These are phyloP conservation scores for Salmo trutta DNA, from an alignment of 2,797 vertebrate genomes.

Conservation along the genomic window DNA sequence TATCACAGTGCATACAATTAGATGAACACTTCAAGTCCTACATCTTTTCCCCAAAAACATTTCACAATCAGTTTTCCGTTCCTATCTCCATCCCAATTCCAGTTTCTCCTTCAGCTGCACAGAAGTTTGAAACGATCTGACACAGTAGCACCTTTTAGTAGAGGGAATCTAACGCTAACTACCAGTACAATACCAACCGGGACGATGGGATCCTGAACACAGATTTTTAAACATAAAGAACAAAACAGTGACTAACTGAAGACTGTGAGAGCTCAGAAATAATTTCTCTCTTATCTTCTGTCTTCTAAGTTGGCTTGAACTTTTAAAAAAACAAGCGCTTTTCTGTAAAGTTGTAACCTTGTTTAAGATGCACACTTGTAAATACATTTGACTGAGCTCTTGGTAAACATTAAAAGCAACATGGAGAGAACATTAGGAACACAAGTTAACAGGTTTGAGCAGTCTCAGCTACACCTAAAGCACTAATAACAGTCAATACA, in stretches of 20 bases:
- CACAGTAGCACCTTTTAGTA: slow-evolving; percentile 74
- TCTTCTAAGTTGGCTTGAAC: slow-evolving; percentile 17
- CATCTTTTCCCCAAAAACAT: slow-evolving; percentile 56
- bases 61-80: slow-evolving; percentile 61
- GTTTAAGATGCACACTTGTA: slow-evolving; percentile 60
- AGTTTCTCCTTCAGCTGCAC: slow-evolving; percentile 74
- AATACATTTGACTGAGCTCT: slow-evolving; percentile 51
- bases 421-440: slow-evolving; percentile 51
- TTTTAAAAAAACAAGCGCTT: slow-evolving; percentile 5
- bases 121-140: slow-evolving; percentile 69
- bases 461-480: slow-evolving; percentile 10
- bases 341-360: slow-evolving; percentile 38
- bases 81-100: slow-evolving; percentile 50
- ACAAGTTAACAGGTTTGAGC: slow-evolving; percentile 50
- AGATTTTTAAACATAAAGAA: slow-evolving; percentile 45
- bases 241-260: slow-evolving; percentile 55
- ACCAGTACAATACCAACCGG: slow-evolving; percentile 29
- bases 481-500: slow-evolving; percentile 7
- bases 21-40: slow-evolving; percentile 44
- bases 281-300: slow-evolving; percentile 8
- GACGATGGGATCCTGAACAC: slow-evolving; percentile 39
- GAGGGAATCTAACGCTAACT: slow-evolving; percentile 43
- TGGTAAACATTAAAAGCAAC: slow-evolving; percentile 66
- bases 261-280: slow-evolving; percentile 52
- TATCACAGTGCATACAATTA: slow-evolving; percentile 38